phyloP scores from a whole-genome alignment of 2,113 vertebrate genomes.

The Myanophis thanlyinensis region DNA sequence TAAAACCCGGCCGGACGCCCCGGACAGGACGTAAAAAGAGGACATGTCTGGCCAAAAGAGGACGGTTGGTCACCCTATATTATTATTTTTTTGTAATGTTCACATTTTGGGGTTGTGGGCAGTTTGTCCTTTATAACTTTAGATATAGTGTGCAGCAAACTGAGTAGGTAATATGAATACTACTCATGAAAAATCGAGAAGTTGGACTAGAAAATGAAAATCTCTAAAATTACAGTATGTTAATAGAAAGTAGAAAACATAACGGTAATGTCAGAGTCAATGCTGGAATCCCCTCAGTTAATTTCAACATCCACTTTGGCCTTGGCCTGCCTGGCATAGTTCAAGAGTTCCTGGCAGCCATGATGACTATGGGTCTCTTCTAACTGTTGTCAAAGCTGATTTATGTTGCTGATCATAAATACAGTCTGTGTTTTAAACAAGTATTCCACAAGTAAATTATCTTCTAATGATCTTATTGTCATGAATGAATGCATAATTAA shows the following conservation, averaged over 20 bases:
- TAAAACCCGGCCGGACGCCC: too few species aligned
- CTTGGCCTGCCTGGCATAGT: background rate
- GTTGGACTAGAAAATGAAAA: background rate
- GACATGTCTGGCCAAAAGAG: too few species aligned
- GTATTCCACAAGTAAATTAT: background rate
- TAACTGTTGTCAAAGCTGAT: background rate
- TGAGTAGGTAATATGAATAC: background rate
- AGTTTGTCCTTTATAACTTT: background rate
- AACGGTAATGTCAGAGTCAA: background rate
- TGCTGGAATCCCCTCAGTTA: background rate
- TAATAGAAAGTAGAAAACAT: background rate
- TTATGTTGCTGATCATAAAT: background rate
- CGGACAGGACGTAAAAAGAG: too few species aligned
- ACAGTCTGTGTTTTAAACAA: background rate
- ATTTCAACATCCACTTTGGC: background rate
- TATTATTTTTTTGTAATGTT: background rate
- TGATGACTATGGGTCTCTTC: background rate
- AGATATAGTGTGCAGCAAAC: background rate
- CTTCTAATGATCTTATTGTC: background rate
- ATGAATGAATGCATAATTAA: background rate
- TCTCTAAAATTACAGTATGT: background rate
- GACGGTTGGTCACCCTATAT: too few species aligned
- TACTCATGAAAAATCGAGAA: background rate
- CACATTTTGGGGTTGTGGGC: background rate
- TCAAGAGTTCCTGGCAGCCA: background rate